Base-by-base conservation (phyloP, 1,140 invertebrate genomes). In the Temnothorax longispinosus region DNA sequence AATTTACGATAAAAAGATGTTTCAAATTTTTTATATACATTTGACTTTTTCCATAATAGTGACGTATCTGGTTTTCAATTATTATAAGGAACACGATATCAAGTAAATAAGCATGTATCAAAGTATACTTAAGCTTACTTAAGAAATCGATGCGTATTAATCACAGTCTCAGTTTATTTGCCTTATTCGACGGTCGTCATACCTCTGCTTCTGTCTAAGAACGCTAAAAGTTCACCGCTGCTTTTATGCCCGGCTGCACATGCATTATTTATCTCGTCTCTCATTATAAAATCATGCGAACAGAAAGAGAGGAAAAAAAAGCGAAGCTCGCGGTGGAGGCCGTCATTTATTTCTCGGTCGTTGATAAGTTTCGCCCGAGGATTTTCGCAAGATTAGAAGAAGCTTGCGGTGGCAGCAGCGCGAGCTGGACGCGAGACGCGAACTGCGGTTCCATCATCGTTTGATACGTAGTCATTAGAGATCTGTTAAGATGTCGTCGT, bases 401-500 rank as follows among this genome's bases (percentile, higher is more conserved):
- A 54, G 50, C 54, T 60, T 13, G 27, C 54, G 10, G 15, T 69
- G 47, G 27, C 27, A 44, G 38, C 38, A 56, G 38, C 13, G 62
- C 32, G 60, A 75, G 38, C 5, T 58, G 27, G 4, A 69, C 21
- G 62, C 7, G 47, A 71, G 35, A 67, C 56, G 18, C 27, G 56
- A 60, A 74, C 38, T n/a, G 18, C 15, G 50, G 44, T 75, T 50
- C 80, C 69, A 84, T 84, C 80, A 75, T 84, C 80, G 80, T 13
- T 74, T 84, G 80, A 84, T 84, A 84, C 80, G 80, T 50, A 13
- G 54, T 75, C 54, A 84, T 84, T 84, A 84, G 80, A 84, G 80
- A 74, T 74, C 69, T 84, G 80, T 84, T 84, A 75, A 75, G 54
- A 56, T 84, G 80, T 84, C 80, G 80, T 84, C 80, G 80, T 84